These are phyloP conservation scores for Nycticebus coucang DNA, from an alignment of 2,113 vertebrate genomes.

Conservation along the genomic window DNA sequence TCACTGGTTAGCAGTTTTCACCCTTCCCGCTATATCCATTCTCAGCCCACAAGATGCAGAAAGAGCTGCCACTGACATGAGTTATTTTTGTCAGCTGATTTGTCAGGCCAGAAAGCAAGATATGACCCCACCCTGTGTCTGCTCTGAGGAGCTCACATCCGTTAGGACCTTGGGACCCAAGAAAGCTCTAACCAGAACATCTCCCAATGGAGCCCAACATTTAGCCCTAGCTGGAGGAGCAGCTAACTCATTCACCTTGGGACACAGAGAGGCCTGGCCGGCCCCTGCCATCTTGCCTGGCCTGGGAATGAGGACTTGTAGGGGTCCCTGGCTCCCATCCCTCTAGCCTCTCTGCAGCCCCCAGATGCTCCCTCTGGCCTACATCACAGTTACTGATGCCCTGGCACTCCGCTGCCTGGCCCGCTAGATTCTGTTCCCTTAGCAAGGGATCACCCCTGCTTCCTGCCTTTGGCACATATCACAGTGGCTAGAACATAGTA, in stretches of 20 bases:
- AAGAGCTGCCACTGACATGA: background rate
- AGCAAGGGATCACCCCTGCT: background rate
- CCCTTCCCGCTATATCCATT: background rate
- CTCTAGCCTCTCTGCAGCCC: background rate
- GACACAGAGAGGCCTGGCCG: background rate
- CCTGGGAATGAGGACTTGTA: background rate
- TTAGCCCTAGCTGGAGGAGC: background rate
- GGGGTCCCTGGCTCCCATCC: background rate
- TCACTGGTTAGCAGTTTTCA: background rate
- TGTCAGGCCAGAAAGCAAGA: constrained; percentile 20
- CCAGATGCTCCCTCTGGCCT: background rate
- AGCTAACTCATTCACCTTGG: background rate
- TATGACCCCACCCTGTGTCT: background rate
- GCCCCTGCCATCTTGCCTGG: background rate
- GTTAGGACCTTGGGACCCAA: background rate
- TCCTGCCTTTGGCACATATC: too few relatives aligned
- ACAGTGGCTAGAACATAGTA: background rate
- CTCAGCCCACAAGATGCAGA: background rate
- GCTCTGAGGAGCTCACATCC: background rate
- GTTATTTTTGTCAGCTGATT: constrained; percentile 53
- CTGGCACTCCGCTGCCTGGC: rapidly evolving
- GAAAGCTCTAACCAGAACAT: background rate
- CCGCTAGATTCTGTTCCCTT: background rate
- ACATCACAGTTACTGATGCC: background rate
- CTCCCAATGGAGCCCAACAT: background rate